A percentile compares a stretch with the other conserved stretches of the same genome.
Evolutionary conservation across 2,888 invertebrate genomes (phyloP).

Genomic region (Elmis aenea): DNA sequence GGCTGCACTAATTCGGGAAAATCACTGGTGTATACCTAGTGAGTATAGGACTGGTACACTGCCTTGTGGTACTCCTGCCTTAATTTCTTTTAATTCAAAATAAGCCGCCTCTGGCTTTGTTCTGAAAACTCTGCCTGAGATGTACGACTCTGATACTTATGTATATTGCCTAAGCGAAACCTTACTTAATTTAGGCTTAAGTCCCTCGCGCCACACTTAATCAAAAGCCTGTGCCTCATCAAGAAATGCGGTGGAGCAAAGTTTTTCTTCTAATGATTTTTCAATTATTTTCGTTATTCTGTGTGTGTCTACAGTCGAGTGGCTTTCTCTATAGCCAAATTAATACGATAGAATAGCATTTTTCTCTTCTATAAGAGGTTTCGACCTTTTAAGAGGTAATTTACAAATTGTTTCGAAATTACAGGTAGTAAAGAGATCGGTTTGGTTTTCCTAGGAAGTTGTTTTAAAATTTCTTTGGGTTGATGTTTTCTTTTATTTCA

Average conservation of each 20-base stretch:
- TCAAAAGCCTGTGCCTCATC: no score
- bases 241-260: constrained; percentile 2
- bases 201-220: no score
- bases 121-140: constrained; percentile 4
- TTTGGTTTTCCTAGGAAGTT: constrained; percentile 6
- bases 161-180: constrained; percentile 2
- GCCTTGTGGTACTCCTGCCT: constrained; percentile 16
- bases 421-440: constrained; percentile 4
- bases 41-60: constrained; percentile 16
- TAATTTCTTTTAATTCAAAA: constrained; percentile 4
- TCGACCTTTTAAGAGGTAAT: constrained; percentile 2
- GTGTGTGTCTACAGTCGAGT: constrained; percentile 2
- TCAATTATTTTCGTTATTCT: constrained; percentile 5
- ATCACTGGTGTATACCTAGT: constrained; percentile 20
- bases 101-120: constrained; percentile 5
- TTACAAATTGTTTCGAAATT: constrained; percentile 1
- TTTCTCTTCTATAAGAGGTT: constrained; percentile 1
- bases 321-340: constrained; percentile 3
- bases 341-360: not conserved
- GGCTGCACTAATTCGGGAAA: constrained; percentile 12
- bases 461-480: no score
- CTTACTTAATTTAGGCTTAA: no score
- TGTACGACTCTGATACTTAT: constrained; percentile 4
- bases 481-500: constrained; percentile 3
- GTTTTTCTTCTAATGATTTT: constrained; percentile 5